Base-by-base conservation (phyloP, 2,888 invertebrate species). In the Caenorhabditis sp. region DNA sequence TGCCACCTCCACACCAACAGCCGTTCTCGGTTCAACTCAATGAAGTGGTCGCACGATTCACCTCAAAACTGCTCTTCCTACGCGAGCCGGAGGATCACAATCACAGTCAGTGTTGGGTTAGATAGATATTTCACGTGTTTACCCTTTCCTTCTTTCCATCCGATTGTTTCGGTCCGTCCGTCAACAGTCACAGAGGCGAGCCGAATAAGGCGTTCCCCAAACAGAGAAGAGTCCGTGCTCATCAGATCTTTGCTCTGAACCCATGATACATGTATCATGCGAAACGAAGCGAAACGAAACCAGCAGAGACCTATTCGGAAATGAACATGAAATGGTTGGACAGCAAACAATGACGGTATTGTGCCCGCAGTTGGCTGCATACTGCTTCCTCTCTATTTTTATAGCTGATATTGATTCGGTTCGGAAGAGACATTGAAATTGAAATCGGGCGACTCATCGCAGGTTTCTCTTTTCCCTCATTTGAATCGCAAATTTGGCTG, bases 21-120 rank as follows among this genome's bases (percentile, higher is more conserved):
- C 65, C 76, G 50, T 71, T 78, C 40, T 44, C 78, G 13, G 62
- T 74, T 4, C 78, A 78, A 60, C 58, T 78, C 6, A 78, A 78
- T 56, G 82, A 82, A 47, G 82, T 79, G n/a, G 78, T 82, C 53
- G 56, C 78, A 32, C 32, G 82, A 60, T 77, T 82, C 65, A 77
- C 82, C 4, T 77, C 78, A 1, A 82, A 82, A 44, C 22, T 82
- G 9, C 50, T 82, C 20, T 82, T 74, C 22, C 44, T 76, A 0
- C 64, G 81, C 22, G 81, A 81, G 26, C 62, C 72, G 1, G 65
- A 60, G 58, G 81, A 81, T 67, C 61, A 67, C 20, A 82, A 82
- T 78, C 82, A 82, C 40, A 82, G 82, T 82, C 20, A 53, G 80
- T 72, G n/a, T 55, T 24, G 18, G 2, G 4, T 9, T 4, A 9